Evolutionary conservation across 2,797 vertebrate species (phyloP).

Genomic region (Sebastes hubbsi): DNA sequence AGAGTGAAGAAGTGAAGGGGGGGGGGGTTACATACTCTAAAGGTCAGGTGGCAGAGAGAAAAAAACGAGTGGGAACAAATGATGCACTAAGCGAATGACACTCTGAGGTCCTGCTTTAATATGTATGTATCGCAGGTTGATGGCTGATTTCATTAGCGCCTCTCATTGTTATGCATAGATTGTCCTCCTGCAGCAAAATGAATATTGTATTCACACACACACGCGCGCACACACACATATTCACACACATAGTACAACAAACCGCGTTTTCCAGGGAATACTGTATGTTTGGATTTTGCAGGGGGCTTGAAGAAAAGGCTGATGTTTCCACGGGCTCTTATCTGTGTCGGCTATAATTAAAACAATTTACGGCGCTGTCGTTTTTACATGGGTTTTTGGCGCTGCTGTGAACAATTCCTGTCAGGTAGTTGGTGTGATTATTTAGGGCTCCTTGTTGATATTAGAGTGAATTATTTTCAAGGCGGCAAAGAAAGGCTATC

Average conservation of each 20-base stretch:
- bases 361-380: constrained; percentile 76
- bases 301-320: constrained; percentile 75
- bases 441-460: constrained; percentile 62
- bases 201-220: constrained; percentile 92
- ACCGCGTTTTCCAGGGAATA: constrained; percentile 78
- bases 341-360: constrained; percentile 76
- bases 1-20: constrained; percentile 45
- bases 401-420: constrained; percentile 67
- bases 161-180: constrained; percentile 99
- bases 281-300: constrained; percentile 74
- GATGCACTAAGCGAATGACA: constrained; percentile 95
- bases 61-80: constrained; percentile 90
- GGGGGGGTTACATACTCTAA: constrained; percentile 65
- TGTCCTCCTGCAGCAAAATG: constrained; percentile 99
- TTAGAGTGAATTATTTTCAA: constrained; percentile 56
- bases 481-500: constrained; percentile 35
- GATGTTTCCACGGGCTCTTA: constrained; percentile 76
- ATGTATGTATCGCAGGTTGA: constrained; percentile 99
- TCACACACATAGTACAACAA: constrained; percentile 68
- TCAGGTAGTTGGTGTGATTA: constrained; percentile 66
- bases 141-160: constrained; percentile 99
- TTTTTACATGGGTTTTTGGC: constrained; percentile 63
- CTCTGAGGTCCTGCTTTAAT: constrained; percentile 95
- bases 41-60: constrained; percentile 77
- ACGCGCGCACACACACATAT: constrained; percentile 78